Conservation (phyloP, 1,140 invertebrate genomes). For the Pseudomyrmex dendroicus region DNA sequence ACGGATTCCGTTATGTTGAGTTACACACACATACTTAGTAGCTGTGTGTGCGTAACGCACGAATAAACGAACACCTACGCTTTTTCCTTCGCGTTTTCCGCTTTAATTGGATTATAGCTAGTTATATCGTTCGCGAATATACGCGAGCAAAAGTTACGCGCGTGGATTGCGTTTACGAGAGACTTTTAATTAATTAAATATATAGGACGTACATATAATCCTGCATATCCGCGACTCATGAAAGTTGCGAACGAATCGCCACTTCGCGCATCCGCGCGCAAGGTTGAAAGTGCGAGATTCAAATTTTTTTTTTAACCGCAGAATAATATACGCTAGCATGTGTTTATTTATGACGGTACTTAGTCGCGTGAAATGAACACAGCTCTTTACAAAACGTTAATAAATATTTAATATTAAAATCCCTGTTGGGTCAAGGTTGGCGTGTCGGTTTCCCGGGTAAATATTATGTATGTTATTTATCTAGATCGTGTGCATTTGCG, state of each 20-base stretch:
- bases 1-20: too few species aligned
- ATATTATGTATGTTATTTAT: not conserved
- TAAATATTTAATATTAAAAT: too few species aligned
- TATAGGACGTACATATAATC: too few species aligned
- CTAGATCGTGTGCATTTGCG: not conserved
- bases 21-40: not conserved
- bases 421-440: not conserved
- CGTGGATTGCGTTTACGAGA: not conserved
- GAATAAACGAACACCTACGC: too few species aligned
- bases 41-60: too few species aligned
- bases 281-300: constrained; percentile 18
- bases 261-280: not conserved
- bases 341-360: too few species aligned
- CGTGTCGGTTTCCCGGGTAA: not conserved
- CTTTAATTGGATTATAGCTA: not conserved
- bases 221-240: too few species aligned
- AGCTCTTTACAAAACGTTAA: too few species aligned
- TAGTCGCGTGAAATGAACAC: too few species aligned
- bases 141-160: constrained; percentile 9
- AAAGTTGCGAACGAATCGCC: too few species aligned
- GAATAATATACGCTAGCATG: not conserved
- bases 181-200: constrained; percentile 66
- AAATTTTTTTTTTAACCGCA: not conserved
- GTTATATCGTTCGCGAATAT: not conserved
- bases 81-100: not conserved